A percentile compares a stretch with the other conserved stretches of the same genome.
These are phyloP conservation scores for Dromiciops gliroides DNA, from an alignment of 2,113 vertebrate genomes.

Conservation along the genomic window DNA sequence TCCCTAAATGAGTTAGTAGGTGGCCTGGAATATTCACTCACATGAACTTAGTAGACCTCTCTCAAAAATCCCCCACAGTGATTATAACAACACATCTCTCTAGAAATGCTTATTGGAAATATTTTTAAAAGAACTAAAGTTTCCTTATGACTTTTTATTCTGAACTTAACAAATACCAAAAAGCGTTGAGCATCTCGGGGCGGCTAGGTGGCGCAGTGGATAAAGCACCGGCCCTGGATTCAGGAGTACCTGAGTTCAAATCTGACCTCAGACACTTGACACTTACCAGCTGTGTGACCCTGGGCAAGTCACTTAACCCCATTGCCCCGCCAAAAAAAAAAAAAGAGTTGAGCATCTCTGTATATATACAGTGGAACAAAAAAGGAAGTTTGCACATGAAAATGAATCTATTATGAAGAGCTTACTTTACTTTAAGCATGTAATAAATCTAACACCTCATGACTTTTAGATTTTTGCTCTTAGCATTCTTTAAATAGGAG, in stretches of 20 bases:
- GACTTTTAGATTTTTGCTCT: conserved; percentile 4
- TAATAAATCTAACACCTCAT: background rate
- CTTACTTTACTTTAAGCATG: background rate
- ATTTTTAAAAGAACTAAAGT: conserved; percentile 56
- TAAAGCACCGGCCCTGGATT: no score
- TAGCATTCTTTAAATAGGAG: conserved; percentile 20
- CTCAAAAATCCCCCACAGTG: background rate
- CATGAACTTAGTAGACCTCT: background rate
- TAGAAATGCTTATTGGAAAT: conserved; percentile 44
- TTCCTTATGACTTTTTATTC: conserved; percentile 49
- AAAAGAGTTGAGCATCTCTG: background rate
- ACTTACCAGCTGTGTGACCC: no score
- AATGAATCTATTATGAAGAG: background rate
- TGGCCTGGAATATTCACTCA: background rate
- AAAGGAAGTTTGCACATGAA: background rate
- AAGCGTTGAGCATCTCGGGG: background rate
- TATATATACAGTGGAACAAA: background rate
- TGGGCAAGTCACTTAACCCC: no score
- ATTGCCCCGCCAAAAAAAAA: no score
- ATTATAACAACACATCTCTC: conserved; percentile 8
- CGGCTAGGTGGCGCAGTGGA: no score
- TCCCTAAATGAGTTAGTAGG: conserved; percentile 14
- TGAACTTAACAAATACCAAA: background rate
- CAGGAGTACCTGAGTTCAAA: no score
- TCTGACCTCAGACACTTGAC: no score